These are phyloP conservation scores for Brachionichthys hirsutus DNA, from an alignment of 2,113 vertebrate species.

Conservation along the genomic window DNA sequence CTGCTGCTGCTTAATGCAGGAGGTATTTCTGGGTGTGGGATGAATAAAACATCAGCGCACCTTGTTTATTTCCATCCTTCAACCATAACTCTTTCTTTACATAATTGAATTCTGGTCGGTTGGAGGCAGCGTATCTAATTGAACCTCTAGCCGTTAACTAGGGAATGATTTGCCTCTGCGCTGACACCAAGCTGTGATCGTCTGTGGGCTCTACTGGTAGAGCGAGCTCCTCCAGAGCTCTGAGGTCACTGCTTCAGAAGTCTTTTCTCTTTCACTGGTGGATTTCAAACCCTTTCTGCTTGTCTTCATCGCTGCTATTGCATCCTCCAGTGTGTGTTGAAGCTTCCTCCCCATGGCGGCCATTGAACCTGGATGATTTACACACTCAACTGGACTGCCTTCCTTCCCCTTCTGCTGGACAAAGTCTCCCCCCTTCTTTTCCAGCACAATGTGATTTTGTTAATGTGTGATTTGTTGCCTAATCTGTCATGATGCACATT, in stretches of 20 bases:
- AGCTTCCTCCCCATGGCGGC: conserved; percentile 47
- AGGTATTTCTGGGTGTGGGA: conserved; percentile 58
- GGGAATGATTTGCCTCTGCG: conserved; percentile 64
- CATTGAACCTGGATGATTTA: conserved; percentile 68
- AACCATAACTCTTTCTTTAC: conserved; percentile 67
- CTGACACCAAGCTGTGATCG: conserved; percentile 39
- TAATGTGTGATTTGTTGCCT: conserved; percentile 47
- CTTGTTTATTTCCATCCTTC: conserved; percentile 73
- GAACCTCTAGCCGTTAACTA: conserved; percentile 48
- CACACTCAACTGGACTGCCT: conserved; percentile 34
- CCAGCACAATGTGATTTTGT: conserved; percentile 55
- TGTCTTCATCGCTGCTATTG: too few relatives aligned
- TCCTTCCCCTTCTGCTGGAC: conserved; percentile 14
- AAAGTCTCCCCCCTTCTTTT: conserved; percentile 13
- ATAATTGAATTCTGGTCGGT: conserved; percentile 67
- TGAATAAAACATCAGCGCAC: conserved; percentile 73
- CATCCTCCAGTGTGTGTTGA: conserved; percentile 11
- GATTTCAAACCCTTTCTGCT: too few relatives aligned
- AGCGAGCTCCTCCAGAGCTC: background rate
- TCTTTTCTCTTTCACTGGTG: too few relatives aligned
- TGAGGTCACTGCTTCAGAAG: conserved; percentile 12
- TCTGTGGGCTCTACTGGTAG: conserved; percentile 5
- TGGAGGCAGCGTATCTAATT: conserved; percentile 65
- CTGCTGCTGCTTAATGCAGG: conserved; percentile 61
- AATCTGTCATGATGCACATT: conserved; percentile 44